These are phyloP conservation scores for Bos javanicus DNA, from an alignment of 2,113 vertebrate genomes.

Conservation along the genomic window DNA sequence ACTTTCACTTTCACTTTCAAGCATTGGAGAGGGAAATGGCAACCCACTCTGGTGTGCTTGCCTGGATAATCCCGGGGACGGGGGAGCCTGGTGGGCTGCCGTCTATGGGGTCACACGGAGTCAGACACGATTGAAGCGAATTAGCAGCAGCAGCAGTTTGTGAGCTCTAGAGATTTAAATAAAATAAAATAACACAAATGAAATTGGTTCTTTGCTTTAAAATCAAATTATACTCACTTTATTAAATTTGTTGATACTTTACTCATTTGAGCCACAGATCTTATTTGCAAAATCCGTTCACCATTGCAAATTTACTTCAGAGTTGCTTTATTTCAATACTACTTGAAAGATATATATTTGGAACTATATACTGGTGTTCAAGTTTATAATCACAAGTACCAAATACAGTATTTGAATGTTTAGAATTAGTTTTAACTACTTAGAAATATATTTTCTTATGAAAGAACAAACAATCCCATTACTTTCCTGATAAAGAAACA, in stretches of 20 bases:
- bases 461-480: not conserved
- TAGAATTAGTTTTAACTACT: not conserved
- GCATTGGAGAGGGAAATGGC: no score
- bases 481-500: not conserved
- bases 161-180: not conserved
- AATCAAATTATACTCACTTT: not conserved
- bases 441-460: not conserved
- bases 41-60: no score
- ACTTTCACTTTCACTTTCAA: no score
- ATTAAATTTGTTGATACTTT: not conserved
- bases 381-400: not conserved
- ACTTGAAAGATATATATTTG: not conserved
- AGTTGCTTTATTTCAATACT: not conserved
- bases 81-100: no score
- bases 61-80: no score
- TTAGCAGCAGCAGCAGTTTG: not conserved
- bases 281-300: not conserved
- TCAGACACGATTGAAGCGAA: no score
- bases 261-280: not conserved
- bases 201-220: not conserved
- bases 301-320: not conserved
- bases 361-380: not conserved
- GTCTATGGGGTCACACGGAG: no score
- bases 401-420: not conserved
- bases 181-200: not conserved